A percentile compares a stretch with the other conserved stretches of the same genome.
Evolutionary conservation across 2,888 invertebrate genomes (phyloP).

Genomic region (Phania funesta): DNA sequence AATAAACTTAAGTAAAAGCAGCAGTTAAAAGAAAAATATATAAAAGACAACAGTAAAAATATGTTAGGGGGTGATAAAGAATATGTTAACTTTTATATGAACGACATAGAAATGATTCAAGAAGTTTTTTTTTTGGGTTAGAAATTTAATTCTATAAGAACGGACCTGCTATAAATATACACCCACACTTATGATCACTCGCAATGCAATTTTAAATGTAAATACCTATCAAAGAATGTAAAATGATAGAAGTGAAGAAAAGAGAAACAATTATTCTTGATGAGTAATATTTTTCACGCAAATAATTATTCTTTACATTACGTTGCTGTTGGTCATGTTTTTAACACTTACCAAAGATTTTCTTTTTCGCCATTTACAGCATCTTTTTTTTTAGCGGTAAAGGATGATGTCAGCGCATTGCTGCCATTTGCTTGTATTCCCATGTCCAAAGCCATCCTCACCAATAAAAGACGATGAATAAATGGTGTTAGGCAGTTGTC

Average conservation of each 20-base stretch:
- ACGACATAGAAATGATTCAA: neutral
- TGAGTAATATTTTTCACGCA: constrained; percentile 42
- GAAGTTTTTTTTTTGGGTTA: constrained; percentile 34
- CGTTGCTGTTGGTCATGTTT: neutral
- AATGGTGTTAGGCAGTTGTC: constrained; percentile 10
- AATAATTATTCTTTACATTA: neutral
- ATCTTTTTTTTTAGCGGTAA: constrained; percentile 78
- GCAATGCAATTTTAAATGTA: constrained; percentile 46
- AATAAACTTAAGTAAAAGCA: constrained; percentile 13
- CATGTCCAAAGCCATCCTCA: constrained; percentile 77
- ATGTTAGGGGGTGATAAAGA: constrained; percentile 28
- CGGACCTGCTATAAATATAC: constrained; percentile 40
- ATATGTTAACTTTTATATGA: neutral
- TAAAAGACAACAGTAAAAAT: constrained; percentile 32
- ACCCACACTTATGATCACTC: constrained; percentile 49
- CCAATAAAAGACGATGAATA: constrained; percentile 47
- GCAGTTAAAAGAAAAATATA: constrained; percentile 44
- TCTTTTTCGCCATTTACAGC: constrained; percentile 76
- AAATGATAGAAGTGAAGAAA: neutral
- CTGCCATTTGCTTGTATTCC: constrained; percentile 77
- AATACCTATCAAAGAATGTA: constrained; percentile 10
- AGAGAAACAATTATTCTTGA: constrained; percentile 39
- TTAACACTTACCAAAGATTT: constrained; percentile 76
- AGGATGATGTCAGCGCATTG: constrained; percentile 79
- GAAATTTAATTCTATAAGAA: neutral